These are phyloP conservation scores for Leptopilina myrica DNA, from an alignment of 2,888 invertebrate genomes.

Conservation along the genomic window DNA sequence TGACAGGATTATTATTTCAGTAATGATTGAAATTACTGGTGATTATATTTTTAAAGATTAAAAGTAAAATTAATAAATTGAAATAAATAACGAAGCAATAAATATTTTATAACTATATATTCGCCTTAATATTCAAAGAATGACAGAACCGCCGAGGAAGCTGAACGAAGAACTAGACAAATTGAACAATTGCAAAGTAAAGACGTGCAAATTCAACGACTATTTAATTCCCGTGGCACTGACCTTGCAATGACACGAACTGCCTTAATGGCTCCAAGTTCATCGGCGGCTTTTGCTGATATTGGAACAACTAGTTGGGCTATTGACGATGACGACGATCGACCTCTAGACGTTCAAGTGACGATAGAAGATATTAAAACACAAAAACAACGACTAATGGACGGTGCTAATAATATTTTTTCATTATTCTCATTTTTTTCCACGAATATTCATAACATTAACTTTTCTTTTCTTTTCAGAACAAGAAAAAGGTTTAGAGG, in stretches of 20 bases:
- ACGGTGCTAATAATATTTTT: conserved; percentile 74
- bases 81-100: no score
- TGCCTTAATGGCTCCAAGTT: conserved; percentile 69
- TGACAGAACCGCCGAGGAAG: conserved; percentile 80
- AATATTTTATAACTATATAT: conserved; percentile 30
- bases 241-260: conserved; percentile 69
- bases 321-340: conserved; percentile 74
- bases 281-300: conserved; percentile 74
- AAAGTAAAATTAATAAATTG: no score
- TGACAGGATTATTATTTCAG: no score
- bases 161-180: conserved; percentile 80
- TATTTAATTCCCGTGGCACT: conserved; percentile 76
- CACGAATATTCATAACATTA: no score
- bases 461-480: conserved; percentile 74
- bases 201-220: conserved; percentile 79
- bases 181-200: conserved; percentile 81
- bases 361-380: conserved; percentile 78
- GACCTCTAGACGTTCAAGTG: conserved; percentile 76
- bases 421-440: conserved; percentile 25
- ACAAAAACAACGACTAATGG: conserved; percentile 80
- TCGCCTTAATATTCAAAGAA: conserved; percentile 63
- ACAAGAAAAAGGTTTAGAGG: conserved; percentile 88
- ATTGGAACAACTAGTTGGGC: conserved; percentile 77
- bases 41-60: no score
- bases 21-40: no score